Conservation (phyloP, 2,113 vertebrate species). For the Natator depressus region DNA sequence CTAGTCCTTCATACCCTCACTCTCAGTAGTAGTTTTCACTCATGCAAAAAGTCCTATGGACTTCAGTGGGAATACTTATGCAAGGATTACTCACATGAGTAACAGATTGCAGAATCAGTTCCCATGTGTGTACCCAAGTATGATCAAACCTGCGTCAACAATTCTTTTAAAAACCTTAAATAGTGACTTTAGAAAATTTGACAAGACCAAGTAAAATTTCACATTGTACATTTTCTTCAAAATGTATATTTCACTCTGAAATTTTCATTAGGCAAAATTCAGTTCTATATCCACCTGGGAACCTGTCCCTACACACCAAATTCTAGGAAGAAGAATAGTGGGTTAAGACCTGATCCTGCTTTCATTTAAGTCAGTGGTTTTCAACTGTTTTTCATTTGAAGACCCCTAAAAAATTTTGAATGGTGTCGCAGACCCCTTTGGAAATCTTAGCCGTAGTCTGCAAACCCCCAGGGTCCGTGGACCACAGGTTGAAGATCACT, state of each 20-base stretch:
- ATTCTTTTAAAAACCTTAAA: background rate
- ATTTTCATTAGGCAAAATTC: background rate
- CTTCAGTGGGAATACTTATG: background rate
- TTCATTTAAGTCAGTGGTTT: background rate
- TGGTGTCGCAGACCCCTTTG: background rate
- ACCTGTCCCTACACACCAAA: fast-evolving
- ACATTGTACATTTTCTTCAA: background rate
- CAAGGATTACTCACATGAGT: background rate
- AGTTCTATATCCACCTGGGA: background rate
- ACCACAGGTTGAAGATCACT: background rate
- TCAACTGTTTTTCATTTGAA: background rate
- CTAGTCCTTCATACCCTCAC: background rate
- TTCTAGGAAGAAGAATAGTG: background rate
- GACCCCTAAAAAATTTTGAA: background rate
- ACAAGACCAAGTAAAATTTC: background rate
- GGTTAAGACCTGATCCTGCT: background rate
- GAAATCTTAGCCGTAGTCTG: background rate
- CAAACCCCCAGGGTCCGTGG: background rate
- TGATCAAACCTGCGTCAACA: background rate
- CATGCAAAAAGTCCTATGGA: background rate
- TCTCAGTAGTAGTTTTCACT: background rate
- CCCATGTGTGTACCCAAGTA: background rate
- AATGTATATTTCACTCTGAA: background rate
- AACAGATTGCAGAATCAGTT: background rate
- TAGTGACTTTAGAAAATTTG: background rate